A percentile compares a stretch with the other conserved stretches of the same genome.
Evolutionary conservation across 2,113 vertebrate species (phyloP).

Genomic region (Scomber colias): DNA sequence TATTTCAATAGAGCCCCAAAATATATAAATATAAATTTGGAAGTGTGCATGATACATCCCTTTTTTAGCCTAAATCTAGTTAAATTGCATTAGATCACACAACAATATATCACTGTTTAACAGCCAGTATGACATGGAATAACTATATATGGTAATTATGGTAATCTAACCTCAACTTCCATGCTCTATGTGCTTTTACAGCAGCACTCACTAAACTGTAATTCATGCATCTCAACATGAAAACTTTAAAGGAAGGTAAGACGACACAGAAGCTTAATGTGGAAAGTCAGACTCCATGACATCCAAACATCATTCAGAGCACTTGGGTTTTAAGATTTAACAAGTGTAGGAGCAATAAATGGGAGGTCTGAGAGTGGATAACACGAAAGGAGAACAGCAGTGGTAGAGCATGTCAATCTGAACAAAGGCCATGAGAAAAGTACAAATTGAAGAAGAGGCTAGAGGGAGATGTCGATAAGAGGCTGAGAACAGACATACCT

Average conservation of each 20-base stretch:
- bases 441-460: conserved; percentile 31
- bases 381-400: background rate
- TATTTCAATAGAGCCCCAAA: too few relatives aligned
- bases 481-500: background rate
- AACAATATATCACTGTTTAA: background rate
- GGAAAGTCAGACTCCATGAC: conserved; percentile 6
- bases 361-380: conserved; percentile 1
- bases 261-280: background rate
- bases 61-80: background rate
- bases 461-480: background rate
- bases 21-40: too few relatives aligned
- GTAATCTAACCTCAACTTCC: background rate
- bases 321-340: conserved; percentile 18
- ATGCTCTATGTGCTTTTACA: background rate
- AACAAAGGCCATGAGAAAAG: conserved; percentile 10
- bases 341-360: conserved; percentile 6
- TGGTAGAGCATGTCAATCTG: conserved; percentile 12
- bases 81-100: background rate
- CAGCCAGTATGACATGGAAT: background rate
- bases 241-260: background rate
- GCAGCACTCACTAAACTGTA: background rate
- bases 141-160: background rate
- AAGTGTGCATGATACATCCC: too few relatives aligned
- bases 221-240: background rate
- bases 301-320: background rate